phyloP scores from a whole-genome alignment of 92 coral and sea anemone genomes.

The Parazoanthus atlanticus region DNA sequence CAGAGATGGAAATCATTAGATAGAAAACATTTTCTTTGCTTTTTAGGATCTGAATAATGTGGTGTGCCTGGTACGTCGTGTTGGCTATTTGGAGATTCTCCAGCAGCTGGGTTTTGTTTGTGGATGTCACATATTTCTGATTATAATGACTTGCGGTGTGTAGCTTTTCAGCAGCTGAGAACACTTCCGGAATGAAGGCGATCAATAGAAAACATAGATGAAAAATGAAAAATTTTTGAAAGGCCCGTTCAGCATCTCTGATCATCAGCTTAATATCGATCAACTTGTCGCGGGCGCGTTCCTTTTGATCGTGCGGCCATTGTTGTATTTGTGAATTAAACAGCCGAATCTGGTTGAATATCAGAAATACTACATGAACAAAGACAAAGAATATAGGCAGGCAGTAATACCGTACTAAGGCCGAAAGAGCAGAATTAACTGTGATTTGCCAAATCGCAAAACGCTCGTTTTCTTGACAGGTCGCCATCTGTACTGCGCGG shows the following conservation, averaged over 20 bases:
- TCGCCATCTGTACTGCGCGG: constrained; percentile 42
- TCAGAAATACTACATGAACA: constrained; percentile 49
- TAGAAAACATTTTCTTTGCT: too few relatives aligned
- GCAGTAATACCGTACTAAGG: constrained; percentile 26
- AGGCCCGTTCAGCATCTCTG: constrained; percentile 57
- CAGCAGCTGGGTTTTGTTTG: background rate
- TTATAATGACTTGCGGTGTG: constrained; percentile 57
- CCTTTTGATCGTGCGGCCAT: constrained; percentile 49
- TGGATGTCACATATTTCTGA: background rate
- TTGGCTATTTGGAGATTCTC: background rate
- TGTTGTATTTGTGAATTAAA: constrained; percentile 58
- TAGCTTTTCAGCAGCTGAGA: constrained; percentile 59
- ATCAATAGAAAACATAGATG: constrained; percentile 51
- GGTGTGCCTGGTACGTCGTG: background rate
- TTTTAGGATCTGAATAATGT: background rate
- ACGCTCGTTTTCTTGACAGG: constrained; percentile 27
- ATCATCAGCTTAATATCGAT: constrained; percentile 51
- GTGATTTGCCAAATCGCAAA: constrained; percentile 31
- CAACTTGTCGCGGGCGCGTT: constrained; percentile 59
- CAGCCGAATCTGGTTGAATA: constrained; percentile 50
- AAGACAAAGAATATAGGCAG: too few relatives aligned
- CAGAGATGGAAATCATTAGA: too few relatives aligned
- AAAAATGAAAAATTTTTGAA: constrained; percentile 54
- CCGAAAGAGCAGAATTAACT: constrained; percentile 23
- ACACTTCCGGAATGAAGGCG: constrained; percentile 55